These are phyloP conservation scores for Petrolisthes manimaculis DNA, from an alignment of 2,888 invertebrate species.

Conservation along the genomic window DNA sequence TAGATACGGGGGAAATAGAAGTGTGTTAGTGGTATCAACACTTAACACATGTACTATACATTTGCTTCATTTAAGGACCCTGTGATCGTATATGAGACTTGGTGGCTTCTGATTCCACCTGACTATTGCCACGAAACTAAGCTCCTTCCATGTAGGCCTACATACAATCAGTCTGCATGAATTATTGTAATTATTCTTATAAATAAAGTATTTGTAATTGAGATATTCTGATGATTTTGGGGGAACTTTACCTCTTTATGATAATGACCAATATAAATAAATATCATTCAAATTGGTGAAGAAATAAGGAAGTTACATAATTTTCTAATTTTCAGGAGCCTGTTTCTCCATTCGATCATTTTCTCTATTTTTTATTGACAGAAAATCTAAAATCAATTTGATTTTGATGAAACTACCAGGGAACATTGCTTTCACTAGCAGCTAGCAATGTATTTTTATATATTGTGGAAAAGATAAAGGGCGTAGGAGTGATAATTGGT, in stretches of 20 bases:
- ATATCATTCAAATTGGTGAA: not conserved
- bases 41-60: no score
- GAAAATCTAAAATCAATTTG: not conserved
- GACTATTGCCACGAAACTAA: no score
- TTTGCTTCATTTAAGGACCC: no score
- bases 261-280: not conserved
- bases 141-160: no score
- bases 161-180: not conserved
- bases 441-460: not conserved
- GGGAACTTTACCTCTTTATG: conserved; percentile 4
- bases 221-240: not conserved
- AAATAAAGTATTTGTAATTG: not conserved
- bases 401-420: not conserved
- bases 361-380: not conserved
- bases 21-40: no score
- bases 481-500: no score
- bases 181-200: not conserved
- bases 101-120: no score
- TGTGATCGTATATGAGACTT: no score
- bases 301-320: not conserved
- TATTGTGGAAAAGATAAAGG: no score
- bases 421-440: not conserved
- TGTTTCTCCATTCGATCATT: not conserved
- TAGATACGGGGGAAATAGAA: no score
- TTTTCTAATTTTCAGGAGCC: not conserved